Evolutionary conservation across 92 coral and sea anemone genomes (phyloP), one percentile per base, ranked within the genome.

Genomic region (Plumapathes pennacea): DNA sequence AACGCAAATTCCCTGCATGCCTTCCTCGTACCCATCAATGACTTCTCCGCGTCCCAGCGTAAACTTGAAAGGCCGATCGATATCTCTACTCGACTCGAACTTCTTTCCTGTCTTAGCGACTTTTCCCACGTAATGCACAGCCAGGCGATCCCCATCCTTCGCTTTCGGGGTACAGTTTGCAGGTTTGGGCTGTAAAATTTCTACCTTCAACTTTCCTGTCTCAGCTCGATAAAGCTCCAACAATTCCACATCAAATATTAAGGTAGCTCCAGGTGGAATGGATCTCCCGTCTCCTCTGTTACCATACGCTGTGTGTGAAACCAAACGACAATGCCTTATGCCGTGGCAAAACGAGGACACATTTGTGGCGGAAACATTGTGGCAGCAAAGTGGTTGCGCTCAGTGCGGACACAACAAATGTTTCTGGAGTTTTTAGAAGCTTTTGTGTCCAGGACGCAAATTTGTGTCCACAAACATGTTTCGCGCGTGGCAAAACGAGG

Each of bases 271-370:
- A 8, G 90, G 90, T 2, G 96, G 96, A 29, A 87, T 87, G 11
- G 80, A 63, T 26, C 57, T 69, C 2, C 86, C 90, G 31, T 69
- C 89, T 5, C 96, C 96, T 48, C 44, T 69, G 22, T 82, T 77
- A 25, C 96, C 96, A 58, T 87, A 87, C 38, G 86, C 96, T 87
- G 46, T n/a, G n/a, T n/a, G n/a, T n/a, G n/a, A n/a, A n/a, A n/a
- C n/a, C n/a, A n/a, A n/a, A n/a, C n/a, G n/a, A n/a, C n/a, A n/a
- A n/a, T n/a, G n/a, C n/a, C n/a, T n/a, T n/a, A n/a, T n/a, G n/a
- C n/a, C n/a, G n/a, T n/a, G n/a, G n/a, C n/a, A n/a, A n/a, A n/a
- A n/a, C n/a, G n/a, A n/a, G n/a, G n/a, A n/a, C n/a, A n/a, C n/a
- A n/a, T n/a, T n/a, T n/a, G n/a, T n/a, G n/a, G n/a, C n/a, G n/a